Evolutionary conservation across 2,113 vertebrate species (phyloP).

Genomic region (Phylloscopus trochilus): DNA sequence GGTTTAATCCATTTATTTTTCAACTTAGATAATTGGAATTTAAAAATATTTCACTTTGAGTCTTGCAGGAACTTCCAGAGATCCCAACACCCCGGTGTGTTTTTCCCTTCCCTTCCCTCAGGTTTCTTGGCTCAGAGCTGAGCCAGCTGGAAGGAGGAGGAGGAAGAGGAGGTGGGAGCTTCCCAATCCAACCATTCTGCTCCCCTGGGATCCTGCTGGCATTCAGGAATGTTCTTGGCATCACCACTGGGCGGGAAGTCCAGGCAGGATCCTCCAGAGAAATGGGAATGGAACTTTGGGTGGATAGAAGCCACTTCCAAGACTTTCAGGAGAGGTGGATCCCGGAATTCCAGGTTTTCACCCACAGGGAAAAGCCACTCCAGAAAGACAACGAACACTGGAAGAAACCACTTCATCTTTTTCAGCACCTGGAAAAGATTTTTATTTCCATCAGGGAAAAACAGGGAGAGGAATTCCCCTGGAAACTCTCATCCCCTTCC

Average conservation of each 20-base stretch:
- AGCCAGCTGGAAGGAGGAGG: not conserved
- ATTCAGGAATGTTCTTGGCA: not conserved
- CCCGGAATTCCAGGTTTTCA: rapidly evolving
- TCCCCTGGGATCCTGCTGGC: not conserved
- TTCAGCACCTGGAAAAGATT: not conserved
- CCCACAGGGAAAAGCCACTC: not conserved
- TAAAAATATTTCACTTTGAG: no score
- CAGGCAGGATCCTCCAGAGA: not conserved
- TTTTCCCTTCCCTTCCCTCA: not conserved
- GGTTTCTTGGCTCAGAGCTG: constrained; percentile 34
- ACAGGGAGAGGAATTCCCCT: not conserved
- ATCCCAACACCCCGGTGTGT: rapidly evolving
- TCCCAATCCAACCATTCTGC: not conserved
- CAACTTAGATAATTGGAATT: not conserved
- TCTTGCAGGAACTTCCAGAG: not conserved
- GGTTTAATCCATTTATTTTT: not conserved
- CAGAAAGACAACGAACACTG: not conserved
- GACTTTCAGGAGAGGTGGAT: not conserved
- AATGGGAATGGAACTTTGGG: not conserved
- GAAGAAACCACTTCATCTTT: not conserved
- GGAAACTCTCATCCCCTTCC: not conserved
- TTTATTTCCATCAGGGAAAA: constrained; percentile 19
- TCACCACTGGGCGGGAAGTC: not conserved
- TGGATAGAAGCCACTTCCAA: not conserved
- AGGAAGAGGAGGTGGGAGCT: not conserved